These are phyloP conservation scores for Aphaenogaster ashmeadi DNA, from an alignment of 1,140 invertebrate species.

Conservation along the genomic window DNA sequence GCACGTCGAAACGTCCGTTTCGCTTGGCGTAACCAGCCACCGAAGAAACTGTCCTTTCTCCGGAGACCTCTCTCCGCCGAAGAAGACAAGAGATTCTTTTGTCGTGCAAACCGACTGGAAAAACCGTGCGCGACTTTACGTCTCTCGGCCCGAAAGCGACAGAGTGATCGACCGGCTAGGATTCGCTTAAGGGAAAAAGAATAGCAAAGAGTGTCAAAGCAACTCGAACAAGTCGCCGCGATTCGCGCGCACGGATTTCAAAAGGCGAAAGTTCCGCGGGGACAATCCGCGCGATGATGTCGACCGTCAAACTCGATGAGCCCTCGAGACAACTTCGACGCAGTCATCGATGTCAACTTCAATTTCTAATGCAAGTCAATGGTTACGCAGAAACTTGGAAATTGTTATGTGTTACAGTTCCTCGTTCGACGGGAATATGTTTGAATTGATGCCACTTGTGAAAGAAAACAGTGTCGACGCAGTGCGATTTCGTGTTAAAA, in stretches of 20 bases:
- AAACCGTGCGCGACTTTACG: conserved; percentile 68
- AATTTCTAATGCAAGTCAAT: conserved; percentile 1
- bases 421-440: conserved; percentile 4
- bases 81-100: conserved; percentile 64
- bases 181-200: conserved; percentile 23
- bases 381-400: conserved; percentile 29
- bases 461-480: neutral
- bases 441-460: neutral
- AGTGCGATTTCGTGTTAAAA: neutral
- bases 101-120: conserved; percentile 70
- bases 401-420: conserved; percentile 28
- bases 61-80: conserved; percentile 17
- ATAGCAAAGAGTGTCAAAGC: neutral
- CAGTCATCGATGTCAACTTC: conserved; percentile 21
- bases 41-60: conserved; percentile 61
- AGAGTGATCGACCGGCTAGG: conserved; percentile 14
- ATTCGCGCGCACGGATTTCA: conserved; percentile 2
- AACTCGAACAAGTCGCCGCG: conserved; percentile 7
- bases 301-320: conserved; percentile 15
- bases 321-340: neutral
- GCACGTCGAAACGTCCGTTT: conserved; percentile 58
- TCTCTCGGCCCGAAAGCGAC: conserved; percentile 38
- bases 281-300: conserved; percentile 23
- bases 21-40: conserved; percentile 60
- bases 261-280: conserved; percentile 34